A percentile compares a stretch with the other conserved stretches of the same genome.
These are phyloP conservation scores for Felis catus DNA, from an alignment of 2,113 vertebrate genomes.

Conservation along the genomic window F.catus_Fca126_mat1.0 CM031417.1:40830001-40830500, in stretches of 20 bases:
- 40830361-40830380: slow-evolving; percentile 9
- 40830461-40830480: not conserved
- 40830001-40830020: not conserved
- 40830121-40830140: slow-evolving; percentile 53
- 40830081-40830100: not conserved
- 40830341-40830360: not conserved
- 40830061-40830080: slow-evolving; percentile 7
- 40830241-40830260: slow-evolving; percentile 30
- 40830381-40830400: not conserved
- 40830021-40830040: not conserved
- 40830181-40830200: slow-evolving; percentile 71
- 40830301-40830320: not conserved
- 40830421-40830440: not conserved
- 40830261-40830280: slow-evolving; percentile 7
- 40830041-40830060: not conserved
- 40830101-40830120: not conserved
- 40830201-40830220: slow-evolving; percentile 67
- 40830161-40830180: slow-evolving; percentile 66
- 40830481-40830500: not conserved
- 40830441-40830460: not conserved
- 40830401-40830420: not conserved
- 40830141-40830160: slow-evolving; percentile 63
- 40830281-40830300: slow-evolving; percentile 1
- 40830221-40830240: not conserved
- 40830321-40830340: not conserved